phyloP scores from a whole-genome alignment of 2,888 invertebrate species.

The Neoascia interrupta region DNA sequence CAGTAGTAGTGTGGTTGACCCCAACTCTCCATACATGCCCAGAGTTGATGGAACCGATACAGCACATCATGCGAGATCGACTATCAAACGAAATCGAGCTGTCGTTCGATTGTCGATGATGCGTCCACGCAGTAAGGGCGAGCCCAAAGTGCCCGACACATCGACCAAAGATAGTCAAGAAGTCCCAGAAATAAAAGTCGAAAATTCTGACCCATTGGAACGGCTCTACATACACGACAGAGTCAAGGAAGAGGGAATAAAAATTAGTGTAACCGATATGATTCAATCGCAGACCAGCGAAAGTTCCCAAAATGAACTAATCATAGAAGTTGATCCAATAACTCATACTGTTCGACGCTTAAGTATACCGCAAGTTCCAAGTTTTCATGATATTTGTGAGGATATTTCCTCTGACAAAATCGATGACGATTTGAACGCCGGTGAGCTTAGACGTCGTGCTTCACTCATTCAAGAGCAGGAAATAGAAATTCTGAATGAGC shows the following conservation, averaged over 20 bases:
- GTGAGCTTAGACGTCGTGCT: constrained; percentile 80
- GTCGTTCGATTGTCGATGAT: constrained; percentile 88
- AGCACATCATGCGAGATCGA: constrained; percentile 80
- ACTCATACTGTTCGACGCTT: constrained; percentile 75
- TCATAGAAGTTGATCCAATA: constrained; percentile 76
- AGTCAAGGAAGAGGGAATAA: constrained; percentile 66
- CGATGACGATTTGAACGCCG: constrained; percentile 81
- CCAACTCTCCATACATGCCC: constrained; percentile 76
- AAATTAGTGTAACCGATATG: constrained; percentile 69
- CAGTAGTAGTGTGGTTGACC: constrained; percentile 76
- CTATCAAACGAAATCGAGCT: constrained; percentile 86
- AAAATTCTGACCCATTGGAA: constrained; percentile 66
- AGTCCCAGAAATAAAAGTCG: constrained; percentile 54
- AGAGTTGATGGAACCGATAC: constrained; percentile 80
- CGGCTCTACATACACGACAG: constrained; percentile 73
- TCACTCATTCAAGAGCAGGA: constrained; percentile 82
- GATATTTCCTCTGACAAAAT: constrained; percentile 81
- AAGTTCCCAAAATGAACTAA: constrained; percentile 70
- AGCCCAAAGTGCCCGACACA: constrained; percentile 39
- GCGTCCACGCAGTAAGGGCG: constrained; percentile 76
- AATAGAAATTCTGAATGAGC: constrained; percentile 76
- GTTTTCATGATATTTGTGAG: constrained; percentile 82
- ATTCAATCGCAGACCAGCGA: constrained; percentile 55
- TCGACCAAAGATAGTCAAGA: constrained; percentile 69
- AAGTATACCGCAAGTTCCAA: constrained; percentile 79